These are phyloP conservation scores for Drosophila melanocephala DNA, from an alignment of 2,888 invertebrate species.

Conservation along the genomic window DNA sequence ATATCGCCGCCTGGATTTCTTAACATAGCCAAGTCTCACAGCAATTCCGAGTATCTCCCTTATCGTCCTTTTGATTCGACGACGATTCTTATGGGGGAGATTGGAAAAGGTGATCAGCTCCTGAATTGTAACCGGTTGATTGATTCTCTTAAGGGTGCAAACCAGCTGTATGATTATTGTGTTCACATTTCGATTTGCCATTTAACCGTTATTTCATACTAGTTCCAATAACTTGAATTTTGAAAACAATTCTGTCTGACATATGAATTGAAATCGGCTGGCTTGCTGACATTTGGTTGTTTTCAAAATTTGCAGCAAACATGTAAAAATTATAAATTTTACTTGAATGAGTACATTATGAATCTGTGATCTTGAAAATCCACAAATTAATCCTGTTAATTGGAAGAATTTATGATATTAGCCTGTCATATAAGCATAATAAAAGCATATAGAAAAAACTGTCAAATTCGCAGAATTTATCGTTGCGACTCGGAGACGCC, in stretches of 20 bases:
- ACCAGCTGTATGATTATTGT: constrained; percentile 13
- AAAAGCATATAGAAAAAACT: constrained; percentile 30
- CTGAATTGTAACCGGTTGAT: constrained; percentile 26
- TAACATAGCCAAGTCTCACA: constrained; percentile 18
- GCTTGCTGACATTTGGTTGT: not conserved
- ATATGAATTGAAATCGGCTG: not conserved
- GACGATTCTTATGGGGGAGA: not conserved
- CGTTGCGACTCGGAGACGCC: constrained; percentile 63
- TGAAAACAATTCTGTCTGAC: not conserved
- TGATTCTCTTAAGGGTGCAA: constrained; percentile 8
- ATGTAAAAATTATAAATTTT: not conserved
- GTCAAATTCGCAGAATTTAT: constrained; percentile 68
- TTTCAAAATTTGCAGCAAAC: not conserved
- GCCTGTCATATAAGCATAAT: constrained; percentile 27
- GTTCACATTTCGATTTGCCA: constrained; percentile 5
- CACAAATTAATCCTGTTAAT: constrained; percentile 8
- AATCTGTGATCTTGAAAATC: constrained; percentile 1
- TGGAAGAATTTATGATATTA: constrained; percentile 51
- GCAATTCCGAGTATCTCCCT: constrained; percentile 10
- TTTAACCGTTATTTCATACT: not conserved
- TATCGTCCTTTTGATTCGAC: not conserved
- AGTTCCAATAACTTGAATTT: not conserved
- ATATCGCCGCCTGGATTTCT: constrained; percentile 23
- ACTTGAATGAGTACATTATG: not conserved
- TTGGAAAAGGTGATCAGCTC: not conserved